Conservation (phyloP, 2,113 vertebrate genomes). For the Phaethon lepturus region DNA sequence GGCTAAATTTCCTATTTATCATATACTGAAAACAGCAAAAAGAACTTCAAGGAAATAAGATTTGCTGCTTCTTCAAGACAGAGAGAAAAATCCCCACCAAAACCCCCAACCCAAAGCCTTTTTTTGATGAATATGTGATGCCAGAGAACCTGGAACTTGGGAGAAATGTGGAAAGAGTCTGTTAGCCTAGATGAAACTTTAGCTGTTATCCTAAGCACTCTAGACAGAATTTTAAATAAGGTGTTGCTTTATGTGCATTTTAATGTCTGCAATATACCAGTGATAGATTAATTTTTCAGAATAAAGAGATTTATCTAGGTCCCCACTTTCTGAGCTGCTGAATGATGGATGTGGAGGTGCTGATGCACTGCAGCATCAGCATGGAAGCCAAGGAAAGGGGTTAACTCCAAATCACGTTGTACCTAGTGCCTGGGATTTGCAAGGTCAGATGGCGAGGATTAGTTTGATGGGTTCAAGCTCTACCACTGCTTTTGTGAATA, state of each 20-base stretch:
- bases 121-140: neutral
- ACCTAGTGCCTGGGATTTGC: neutral
- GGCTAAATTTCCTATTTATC: neutral
- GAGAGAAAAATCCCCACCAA: neutral
- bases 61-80: neutral
- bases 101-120: neutral
- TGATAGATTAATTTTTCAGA: constrained; percentile 50
- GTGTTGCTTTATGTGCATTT: constrained; percentile 26
- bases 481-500: neutral
- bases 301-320: constrained; percentile 21
- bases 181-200: constrained; percentile 9
- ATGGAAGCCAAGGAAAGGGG: neutral
- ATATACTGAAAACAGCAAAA: neutral
- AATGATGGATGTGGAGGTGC: neutral
- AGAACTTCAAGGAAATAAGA: neutral
- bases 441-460: neutral
- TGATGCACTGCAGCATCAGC: neutral
- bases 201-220: constrained; percentile 40
- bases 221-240: constrained; percentile 59
- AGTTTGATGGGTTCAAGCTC: neutral
- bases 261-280: neutral
- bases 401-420: neutral
- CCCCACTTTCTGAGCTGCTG: neutral
- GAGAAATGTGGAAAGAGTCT: neutral
- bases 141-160: neutral